Conservation (phyloP, 2,888 invertebrate species). For the Bombylius major region DNA sequence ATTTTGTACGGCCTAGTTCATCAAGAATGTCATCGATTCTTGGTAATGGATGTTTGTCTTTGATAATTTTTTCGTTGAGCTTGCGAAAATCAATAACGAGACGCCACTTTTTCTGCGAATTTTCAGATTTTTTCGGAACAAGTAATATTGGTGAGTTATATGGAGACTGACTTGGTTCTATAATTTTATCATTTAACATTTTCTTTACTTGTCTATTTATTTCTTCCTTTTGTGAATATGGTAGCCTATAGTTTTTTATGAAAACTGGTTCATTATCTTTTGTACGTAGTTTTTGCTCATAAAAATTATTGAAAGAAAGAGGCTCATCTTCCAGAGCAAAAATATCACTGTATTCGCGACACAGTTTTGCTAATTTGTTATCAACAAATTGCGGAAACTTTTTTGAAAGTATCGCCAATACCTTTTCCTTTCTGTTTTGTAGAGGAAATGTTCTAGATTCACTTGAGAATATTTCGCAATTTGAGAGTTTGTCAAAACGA, state of each 20-base stretch:
- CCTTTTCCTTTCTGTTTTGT: background rate
- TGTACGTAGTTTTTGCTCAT: constrained; percentile 13
- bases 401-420: background rate
- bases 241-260: constrained; percentile 17
- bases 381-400: background rate
- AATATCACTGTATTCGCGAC: constrained; percentile 11
- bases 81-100: constrained; percentile 1
- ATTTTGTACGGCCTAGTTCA: constrained; percentile 5
- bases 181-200: constrained; percentile 11
- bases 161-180: constrained; percentile 14
- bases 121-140: constrained; percentile 15
- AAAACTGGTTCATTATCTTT: constrained; percentile 13
- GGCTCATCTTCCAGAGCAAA: constrained; percentile 14
- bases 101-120: constrained; percentile 7
- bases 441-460: background rate
- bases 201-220: constrained; percentile 13
- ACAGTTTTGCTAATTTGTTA: constrained; percentile 2
- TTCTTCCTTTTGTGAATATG: constrained; percentile 13
- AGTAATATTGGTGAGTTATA: constrained; percentile 17
- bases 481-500: background rate
- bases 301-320: constrained; percentile 17
- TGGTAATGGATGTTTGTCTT: background rate
- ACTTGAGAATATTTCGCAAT: background rate
- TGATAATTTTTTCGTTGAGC: constrained; percentile 5
- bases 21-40: background rate